phyloP scores from a whole-genome alignment of 2,888 invertebrate species.

The Dryobotodes eremita region DNA sequence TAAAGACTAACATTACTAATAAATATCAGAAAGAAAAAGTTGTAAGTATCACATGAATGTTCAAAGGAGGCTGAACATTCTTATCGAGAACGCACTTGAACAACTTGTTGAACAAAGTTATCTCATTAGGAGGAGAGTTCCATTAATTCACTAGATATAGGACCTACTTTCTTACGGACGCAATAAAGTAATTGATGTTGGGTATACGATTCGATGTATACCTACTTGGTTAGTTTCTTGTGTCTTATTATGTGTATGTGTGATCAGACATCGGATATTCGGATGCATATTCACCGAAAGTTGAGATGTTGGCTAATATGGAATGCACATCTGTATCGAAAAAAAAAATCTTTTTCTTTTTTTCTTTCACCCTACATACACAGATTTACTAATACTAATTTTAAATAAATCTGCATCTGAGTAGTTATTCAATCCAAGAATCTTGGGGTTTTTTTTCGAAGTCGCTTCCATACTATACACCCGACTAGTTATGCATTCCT shows the following conservation, averaged over 20 bases:
- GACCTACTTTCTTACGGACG: constrained; percentile 36
- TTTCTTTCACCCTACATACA: no score
- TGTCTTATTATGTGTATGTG: background rate
- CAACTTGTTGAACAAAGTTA: constrained; percentile 63
- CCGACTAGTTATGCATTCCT: no score
- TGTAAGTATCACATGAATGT: constrained; percentile 58
- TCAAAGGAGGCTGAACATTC: constrained; percentile 53
- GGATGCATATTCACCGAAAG: no score
- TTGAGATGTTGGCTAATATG: no score
- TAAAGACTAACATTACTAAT: constrained; percentile 41
- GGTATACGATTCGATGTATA: background rate
- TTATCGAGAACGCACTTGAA: constrained; percentile 58
- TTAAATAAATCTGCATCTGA: no score
- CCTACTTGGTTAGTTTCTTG: constrained; percentile 1
- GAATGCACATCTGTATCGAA: no score
- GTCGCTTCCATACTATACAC: no score
- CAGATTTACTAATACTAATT: no score
- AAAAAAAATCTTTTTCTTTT: no score
- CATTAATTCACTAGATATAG: constrained; percentile 57
- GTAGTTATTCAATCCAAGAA: no score
- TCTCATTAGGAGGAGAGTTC: constrained; percentile 64
- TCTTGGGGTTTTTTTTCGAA: no score
- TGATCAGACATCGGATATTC: no score
- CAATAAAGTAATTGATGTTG: constrained; percentile 55
- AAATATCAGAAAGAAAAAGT: constrained; percentile 55